Evolutionary conservation across 2,888 invertebrate genomes (phyloP).

Genomic region (Sipha maydis): DNA sequence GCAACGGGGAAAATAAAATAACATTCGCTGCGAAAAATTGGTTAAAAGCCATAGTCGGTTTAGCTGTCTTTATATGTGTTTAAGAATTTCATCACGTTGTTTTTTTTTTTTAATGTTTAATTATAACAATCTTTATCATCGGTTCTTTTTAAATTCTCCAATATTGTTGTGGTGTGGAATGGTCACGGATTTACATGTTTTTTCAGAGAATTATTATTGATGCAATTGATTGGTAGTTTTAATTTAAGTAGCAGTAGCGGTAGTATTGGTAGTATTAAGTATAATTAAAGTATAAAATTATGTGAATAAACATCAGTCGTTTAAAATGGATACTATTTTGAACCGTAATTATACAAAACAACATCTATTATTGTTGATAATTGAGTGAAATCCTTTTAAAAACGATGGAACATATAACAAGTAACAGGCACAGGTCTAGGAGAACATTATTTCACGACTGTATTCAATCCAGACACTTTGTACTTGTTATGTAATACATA

Average conservation of each 20-base stretch:
- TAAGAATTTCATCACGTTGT: neutral
- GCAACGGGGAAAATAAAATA: neutral
- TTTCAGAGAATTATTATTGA: neutral
- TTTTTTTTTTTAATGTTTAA: neutral
- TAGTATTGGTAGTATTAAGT: too few species aligned
- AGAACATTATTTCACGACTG: neutral
- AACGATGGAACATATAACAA: too few species aligned
- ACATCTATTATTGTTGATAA: neutral
- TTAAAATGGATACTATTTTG: neutral
- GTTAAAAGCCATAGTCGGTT: neutral
- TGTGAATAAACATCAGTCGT: neutral
- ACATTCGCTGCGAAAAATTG: neutral
- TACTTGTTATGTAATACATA: neutral
- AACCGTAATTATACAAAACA: neutral
- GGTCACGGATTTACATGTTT: neutral
- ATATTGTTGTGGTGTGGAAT: neutral
- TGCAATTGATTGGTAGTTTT: neutral
- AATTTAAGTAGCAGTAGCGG: too few species aligned
- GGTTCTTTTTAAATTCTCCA: neutral
- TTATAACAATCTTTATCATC: neutral
- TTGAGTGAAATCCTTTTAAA: neutral
- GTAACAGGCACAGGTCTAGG: too few species aligned
- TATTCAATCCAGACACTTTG: neutral
- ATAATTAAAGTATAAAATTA: neutral
- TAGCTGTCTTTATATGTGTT: neutral